These are phyloP conservation scores for Anabas testudineus DNA, from an alignment of 2,797 vertebrate genomes.

Conservation along the genomic window DNA sequence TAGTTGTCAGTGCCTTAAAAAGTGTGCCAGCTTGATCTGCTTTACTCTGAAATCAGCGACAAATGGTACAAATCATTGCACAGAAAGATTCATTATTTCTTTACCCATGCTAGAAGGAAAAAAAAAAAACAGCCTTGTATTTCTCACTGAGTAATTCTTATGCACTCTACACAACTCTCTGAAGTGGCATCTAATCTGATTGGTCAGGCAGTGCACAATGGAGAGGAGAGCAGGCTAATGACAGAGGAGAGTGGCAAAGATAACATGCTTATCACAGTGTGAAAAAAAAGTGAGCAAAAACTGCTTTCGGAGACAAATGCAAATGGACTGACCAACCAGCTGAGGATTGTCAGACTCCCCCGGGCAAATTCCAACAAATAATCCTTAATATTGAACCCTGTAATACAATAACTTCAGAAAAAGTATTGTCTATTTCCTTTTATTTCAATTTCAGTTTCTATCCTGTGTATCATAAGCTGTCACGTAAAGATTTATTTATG, in stretches of 20 bases:
- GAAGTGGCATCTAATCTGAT: conserved; percentile 62
- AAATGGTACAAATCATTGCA: conserved; percentile 29
- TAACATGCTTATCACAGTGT: conserved; percentile 57
- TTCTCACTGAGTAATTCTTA: conserved; percentile 31
- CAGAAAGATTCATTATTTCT: conserved; percentile 40
- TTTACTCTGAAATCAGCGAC: conserved; percentile 39
- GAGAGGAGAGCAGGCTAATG: conserved; percentile 54
- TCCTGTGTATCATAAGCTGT: not conserved
- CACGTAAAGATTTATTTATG: not conserved
- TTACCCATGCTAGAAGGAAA: conserved; percentile 27
- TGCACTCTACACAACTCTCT: conserved; percentile 40
- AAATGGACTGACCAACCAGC: conserved; percentile 35
- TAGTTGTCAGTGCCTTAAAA: conserved; percentile 34
- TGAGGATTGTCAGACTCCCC: not conserved
- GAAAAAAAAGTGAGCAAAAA: conserved; percentile 21
- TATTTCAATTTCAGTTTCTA: not conserved
- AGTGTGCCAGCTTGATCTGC: conserved; percentile 29
- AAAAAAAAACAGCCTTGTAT: conserved; percentile 17
- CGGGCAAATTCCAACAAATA: conserved; percentile 1
- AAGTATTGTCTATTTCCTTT: not conserved
- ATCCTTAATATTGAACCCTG: not conserved
- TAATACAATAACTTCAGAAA: conserved; percentile 2
- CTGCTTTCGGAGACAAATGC: conserved; percentile 29
- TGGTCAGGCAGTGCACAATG: conserved; percentile 53
- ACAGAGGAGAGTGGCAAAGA: conserved; percentile 46